A percentile compares a stretch with the other conserved stretches of the same genome.
Evolutionary conservation across 2,888 invertebrate species (phyloP).

Genomic region (Tolmerus cingulatus): DNA sequence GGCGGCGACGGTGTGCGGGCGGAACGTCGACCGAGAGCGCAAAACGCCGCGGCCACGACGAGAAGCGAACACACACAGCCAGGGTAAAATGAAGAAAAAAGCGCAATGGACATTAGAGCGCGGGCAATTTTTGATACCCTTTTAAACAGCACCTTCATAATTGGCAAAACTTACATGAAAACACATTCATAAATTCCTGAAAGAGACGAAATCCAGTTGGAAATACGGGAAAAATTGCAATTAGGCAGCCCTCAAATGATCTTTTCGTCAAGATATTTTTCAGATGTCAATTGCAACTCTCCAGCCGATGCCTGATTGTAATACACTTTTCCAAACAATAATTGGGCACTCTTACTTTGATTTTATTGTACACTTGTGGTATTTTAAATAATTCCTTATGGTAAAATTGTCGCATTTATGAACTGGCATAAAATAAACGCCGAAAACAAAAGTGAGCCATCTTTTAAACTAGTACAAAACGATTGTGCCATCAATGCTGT

Average conservation of each 20-base stretch:
- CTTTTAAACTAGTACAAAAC: constrained; percentile 51
- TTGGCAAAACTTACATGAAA: not conserved
- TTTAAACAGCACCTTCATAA: not conserved
- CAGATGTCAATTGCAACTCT: not conserved
- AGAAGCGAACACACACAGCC: not conserved
- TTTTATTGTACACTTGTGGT: not conserved
- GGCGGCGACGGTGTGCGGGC: not conserved
- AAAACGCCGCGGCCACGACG: not conserved
- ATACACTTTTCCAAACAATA: not conserved
- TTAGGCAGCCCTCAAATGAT: constrained; percentile 1
- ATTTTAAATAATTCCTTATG: not conserved
- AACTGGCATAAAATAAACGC: constrained; percentile 49
- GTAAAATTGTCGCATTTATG: not conserved
- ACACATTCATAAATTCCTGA: not conserved
- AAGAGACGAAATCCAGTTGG: not conserved
- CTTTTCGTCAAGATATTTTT: constrained; percentile 21
- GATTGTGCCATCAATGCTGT: constrained; percentile 8
- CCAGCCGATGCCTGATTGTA: not conserved
- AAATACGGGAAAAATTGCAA: not conserved
- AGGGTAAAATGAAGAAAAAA: not conserved
- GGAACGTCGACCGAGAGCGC: not conserved
- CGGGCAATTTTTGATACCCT: not conserved
- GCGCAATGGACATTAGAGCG: not conserved
- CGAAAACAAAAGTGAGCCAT: constrained; percentile 53
- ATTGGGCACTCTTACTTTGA: not conserved